Base-by-base conservation (phyloP, 2,888 invertebrate genomes). In the Sarcophaga rosellei region DNA sequence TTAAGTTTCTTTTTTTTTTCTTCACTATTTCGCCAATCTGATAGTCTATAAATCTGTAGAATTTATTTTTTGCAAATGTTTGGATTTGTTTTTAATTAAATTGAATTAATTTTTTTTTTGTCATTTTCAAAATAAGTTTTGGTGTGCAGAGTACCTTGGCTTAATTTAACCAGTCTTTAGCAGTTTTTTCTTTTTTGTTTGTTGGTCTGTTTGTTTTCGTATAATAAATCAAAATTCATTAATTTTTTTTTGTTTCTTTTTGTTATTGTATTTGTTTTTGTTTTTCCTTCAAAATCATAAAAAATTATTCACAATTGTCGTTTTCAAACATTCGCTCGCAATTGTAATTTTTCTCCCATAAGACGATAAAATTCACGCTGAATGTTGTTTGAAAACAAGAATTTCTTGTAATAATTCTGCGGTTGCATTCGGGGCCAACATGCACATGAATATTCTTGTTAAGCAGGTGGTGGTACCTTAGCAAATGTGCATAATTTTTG, bases 181-280 rank as follows among this genome's bases (percentile, higher is more conserved):
- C 62, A 45, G 17, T 47, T 45, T 20, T 66, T 59, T 77, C 1
- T 20, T 61, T 53, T 35, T 1, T 23, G 23, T 23, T 10, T 35
- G 35, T 35, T 35, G 45, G 5, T 72, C 66, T 44, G 47, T 57
- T 44, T 44, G 35, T 65, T 72, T 78, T 81, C 12, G 35, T 73
- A 72, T 79, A 84, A 86, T 86, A 84, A 84, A 86, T 86, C 70
- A 86, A 85, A 81, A 78, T 47, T 80, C 62, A 63, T 70, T 75
- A 78, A 23, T 77, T 73, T 35, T 23, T 69, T 69, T 69, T 12
- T 45, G 8, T 25, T 25, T 3, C 4, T 25, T 35, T 6, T 35
- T 35, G 44, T 81, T 70, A 17, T 23, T 20, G n/a, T 78, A 57
- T 79, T 76, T 72, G 66, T 35, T 59, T 57, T 47, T 21, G 20